Evolutionary conservation across 2,888 invertebrate genomes (phyloP).

Genomic region (Xanthorhoe spadicearia): DNA sequence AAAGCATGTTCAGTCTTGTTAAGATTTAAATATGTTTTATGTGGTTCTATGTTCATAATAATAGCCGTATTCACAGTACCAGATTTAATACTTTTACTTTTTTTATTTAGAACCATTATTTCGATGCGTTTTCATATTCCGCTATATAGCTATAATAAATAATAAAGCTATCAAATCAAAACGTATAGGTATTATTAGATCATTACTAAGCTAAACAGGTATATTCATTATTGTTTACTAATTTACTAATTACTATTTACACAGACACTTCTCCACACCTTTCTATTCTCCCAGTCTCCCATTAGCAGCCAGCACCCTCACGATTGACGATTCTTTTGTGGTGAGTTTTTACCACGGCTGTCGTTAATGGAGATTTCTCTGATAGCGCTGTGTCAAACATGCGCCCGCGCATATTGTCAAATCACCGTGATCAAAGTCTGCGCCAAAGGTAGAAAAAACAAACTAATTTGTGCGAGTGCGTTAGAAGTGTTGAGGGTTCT

Average conservation of each 20-base stretch:
- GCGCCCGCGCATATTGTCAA: slow-evolving; percentile 70
- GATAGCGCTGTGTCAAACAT: slow-evolving; percentile 74
- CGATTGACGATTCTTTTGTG: slow-evolving; percentile 80
- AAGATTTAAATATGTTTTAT: too few relatives aligned
- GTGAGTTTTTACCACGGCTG: slow-evolving; percentile 75
- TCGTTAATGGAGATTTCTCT: slow-evolving; percentile 80
- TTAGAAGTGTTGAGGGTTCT: neutral
- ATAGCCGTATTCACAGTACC: too few relatives aligned
- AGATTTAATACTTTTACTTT: too few relatives aligned
- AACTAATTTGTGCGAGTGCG: neutral
- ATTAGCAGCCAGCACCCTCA: slow-evolving; percentile 80
- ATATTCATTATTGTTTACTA: too few relatives aligned
- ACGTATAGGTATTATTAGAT: too few relatives aligned
- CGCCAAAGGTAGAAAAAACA: slow-evolving; percentile 56
- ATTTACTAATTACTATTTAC: too few relatives aligned
- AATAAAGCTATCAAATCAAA: too few relatives aligned
- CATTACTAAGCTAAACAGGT: neutral
- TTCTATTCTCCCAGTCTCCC: slow-evolving; percentile 57
- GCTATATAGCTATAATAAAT: too few relatives aligned
- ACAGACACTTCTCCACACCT: slow-evolving; percentile 52
- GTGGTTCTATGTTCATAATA: too few relatives aligned
- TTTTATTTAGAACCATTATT: too few relatives aligned
- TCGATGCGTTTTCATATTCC: too few relatives aligned
- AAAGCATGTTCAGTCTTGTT: too few relatives aligned
- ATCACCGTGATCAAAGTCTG: slow-evolving; percentile 77